Evolutionary conservation across 2,888 invertebrate genomes (phyloP).

Genomic region (Drymonia ruficornis): DNA sequence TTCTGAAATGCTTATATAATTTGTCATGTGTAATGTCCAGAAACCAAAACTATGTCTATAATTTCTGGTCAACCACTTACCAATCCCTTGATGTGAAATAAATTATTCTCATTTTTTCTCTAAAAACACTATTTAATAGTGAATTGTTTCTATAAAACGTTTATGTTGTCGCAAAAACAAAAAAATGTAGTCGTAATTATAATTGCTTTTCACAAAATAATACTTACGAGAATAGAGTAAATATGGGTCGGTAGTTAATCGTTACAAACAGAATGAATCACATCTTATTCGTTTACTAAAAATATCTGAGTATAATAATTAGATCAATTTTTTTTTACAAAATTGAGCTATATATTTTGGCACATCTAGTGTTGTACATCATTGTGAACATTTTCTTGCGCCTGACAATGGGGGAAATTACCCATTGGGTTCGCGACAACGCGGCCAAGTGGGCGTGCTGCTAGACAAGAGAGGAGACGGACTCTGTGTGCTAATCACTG

Average conservation of each 20-base stretch:
- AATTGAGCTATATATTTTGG: not conserved
- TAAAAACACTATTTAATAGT: slow-evolving; percentile 9
- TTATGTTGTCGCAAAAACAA: slow-evolving; percentile 24
- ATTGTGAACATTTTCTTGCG: slow-evolving; percentile 68
- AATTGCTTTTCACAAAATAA: too few species aligned
- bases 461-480: slow-evolving; percentile 44
- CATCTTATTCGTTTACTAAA: too few species aligned
- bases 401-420: slow-evolving; percentile 81
- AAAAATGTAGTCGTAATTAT: too few species aligned
- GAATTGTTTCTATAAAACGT: slow-evolving; percentile 34
- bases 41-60: slow-evolving; percentile 33
- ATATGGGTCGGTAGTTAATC: too few species aligned
- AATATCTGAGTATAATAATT: too few species aligned
- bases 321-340: too few species aligned
- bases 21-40: slow-evolving; percentile 49
- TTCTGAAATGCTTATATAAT: slow-evolving; percentile 46
- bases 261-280: too few species aligned
- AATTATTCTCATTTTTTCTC: slow-evolving; percentile 21
- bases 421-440: slow-evolving; percentile 71
- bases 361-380: slow-evolving; percentile 30
- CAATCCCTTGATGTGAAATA: slow-evolving; percentile 41
- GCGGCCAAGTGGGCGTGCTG: slow-evolving; percentile 56
- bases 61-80: slow-evolving; percentile 39
- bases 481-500: slow-evolving; percentile 19
- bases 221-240: too few species aligned